Conservation (phyloP, 2,888 invertebrate species). For the Thymelicus acteon region DNA sequence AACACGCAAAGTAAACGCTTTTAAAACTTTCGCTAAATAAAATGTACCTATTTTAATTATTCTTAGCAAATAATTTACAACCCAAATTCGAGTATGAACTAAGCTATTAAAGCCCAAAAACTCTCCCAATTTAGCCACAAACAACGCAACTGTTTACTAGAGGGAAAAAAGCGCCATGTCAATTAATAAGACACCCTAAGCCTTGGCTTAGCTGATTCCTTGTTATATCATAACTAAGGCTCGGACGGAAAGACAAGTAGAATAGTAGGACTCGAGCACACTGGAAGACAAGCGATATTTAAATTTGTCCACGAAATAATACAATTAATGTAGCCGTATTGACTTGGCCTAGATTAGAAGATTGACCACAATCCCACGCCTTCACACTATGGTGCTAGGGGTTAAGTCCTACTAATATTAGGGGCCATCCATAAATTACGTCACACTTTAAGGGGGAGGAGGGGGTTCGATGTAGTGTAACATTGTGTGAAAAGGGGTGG, state of each 20-base stretch:
- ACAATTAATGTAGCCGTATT: too few relatives aligned
- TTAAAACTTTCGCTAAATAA: too few relatives aligned
- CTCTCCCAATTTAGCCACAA: conserved; percentile 28
- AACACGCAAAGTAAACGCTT: too few relatives aligned
- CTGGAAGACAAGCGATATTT: conserved; percentile 2
- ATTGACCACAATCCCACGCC: too few relatives aligned
- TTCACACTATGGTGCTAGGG: too few relatives aligned
- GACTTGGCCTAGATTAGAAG: too few relatives aligned
- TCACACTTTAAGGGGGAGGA: too few relatives aligned
- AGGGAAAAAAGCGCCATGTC: conserved; percentile 71
- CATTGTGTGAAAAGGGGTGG: too few relatives aligned
- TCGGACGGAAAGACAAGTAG: conserved; percentile 55
- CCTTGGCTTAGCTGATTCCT: conserved; percentile 71
- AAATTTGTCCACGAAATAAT: too few relatives aligned
- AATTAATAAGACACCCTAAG: conserved; percentile 79
- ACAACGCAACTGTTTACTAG: conserved; percentile 28
- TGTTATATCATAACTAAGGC: conserved; percentile 79
- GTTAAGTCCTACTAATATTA: too few relatives aligned
- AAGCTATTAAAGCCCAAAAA: conserved; percentile 15
- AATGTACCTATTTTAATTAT: background rate
- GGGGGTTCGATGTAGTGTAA: too few relatives aligned
- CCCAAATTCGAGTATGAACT: background rate
- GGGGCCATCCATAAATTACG: too few relatives aligned
- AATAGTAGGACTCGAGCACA: conserved; percentile 36
- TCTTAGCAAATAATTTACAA: background rate